phyloP scores from a whole-genome alignment of 2,113 vertebrate genomes.

The Maccullochella peelii region DNA sequence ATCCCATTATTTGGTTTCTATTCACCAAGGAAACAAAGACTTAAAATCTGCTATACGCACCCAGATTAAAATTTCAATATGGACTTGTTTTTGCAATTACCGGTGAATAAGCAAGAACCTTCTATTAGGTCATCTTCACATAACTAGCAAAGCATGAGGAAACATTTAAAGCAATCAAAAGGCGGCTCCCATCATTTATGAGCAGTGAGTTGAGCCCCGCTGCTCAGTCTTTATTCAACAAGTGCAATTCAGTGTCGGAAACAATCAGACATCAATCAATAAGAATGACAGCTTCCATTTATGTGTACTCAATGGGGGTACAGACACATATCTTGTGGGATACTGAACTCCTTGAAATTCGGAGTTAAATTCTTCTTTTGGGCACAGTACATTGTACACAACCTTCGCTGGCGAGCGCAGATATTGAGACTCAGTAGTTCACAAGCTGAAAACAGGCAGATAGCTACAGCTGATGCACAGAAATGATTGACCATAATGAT shows the following conservation, averaged over 20 bases:
- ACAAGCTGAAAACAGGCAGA: constrained; percentile 20
- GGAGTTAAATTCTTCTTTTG: not conserved
- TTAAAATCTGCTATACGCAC: not conserved
- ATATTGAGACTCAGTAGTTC: constrained; percentile 49
- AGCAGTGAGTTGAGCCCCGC: constrained; percentile 40
- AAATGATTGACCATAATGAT: too few species aligned
- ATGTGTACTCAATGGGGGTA: constrained; percentile 19
- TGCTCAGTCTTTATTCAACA: constrained; percentile 71
- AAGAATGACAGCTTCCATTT: constrained; percentile 68
- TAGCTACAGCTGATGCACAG: constrained; percentile 37
- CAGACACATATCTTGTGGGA: constrained; percentile 7
- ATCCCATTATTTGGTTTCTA: not conserved
- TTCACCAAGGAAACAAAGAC: constrained; percentile 7
- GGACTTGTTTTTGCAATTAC: not conserved
- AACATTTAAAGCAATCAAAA: constrained; percentile 6
- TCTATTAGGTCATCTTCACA: not conserved
- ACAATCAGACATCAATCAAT: constrained; percentile 71
- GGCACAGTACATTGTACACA: constrained; percentile 11
- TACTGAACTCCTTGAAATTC: constrained; percentile 5
- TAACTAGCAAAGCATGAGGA: not conserved
- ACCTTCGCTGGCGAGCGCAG: constrained; percentile 7
- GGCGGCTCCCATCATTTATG: constrained; percentile 26
- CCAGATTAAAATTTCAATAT: not conserved
- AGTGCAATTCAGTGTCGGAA: constrained; percentile 74
- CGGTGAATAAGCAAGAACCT: not conserved